phyloP scores from a whole-genome alignment of 2,113 vertebrate genomes.

The Eulemur rufifrons region DNA sequence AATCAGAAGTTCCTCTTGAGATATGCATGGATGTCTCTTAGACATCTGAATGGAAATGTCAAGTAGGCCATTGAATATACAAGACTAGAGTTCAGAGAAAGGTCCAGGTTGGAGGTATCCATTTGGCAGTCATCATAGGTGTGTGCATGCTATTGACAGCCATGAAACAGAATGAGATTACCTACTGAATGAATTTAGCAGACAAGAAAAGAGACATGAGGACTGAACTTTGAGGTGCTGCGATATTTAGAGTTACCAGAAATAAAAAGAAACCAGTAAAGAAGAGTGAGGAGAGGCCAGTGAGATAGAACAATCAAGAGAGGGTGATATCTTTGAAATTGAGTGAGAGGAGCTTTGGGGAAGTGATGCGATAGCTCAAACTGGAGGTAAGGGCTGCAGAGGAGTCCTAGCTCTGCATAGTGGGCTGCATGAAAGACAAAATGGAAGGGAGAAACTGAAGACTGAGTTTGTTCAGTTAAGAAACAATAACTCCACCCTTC shows the following conservation, averaged over 20 bases:
- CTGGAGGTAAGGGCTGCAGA: not conserved
- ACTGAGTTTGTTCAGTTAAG: not conserved
- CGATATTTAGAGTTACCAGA: not conserved
- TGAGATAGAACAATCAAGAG: not conserved
- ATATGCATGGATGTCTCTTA: not conserved
- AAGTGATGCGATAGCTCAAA: not conserved
- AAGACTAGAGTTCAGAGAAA: not conserved
- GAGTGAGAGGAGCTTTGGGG: not conserved
- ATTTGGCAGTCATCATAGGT: not conserved
- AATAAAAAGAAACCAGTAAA: not conserved
- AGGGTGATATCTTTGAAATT: not conserved
- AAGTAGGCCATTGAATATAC: not conserved
- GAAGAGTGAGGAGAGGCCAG: not conserved
- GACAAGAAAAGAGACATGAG: not conserved
- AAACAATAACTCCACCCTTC: not conserved
- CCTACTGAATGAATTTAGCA: not conserved
- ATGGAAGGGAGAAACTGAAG: not conserved
- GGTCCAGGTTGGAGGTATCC: not conserved
- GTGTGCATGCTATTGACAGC: not conserved
- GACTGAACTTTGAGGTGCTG: not conserved
- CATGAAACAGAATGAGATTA: not conserved
- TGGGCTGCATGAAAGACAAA: not conserved
- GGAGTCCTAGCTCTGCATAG: not conserved
- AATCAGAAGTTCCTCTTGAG: not conserved
- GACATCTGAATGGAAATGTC: not conserved